These are phyloP conservation scores for Plusia festucae DNA, from an alignment of 2,888 invertebrate genomes.

Conservation along the genomic window DNA sequence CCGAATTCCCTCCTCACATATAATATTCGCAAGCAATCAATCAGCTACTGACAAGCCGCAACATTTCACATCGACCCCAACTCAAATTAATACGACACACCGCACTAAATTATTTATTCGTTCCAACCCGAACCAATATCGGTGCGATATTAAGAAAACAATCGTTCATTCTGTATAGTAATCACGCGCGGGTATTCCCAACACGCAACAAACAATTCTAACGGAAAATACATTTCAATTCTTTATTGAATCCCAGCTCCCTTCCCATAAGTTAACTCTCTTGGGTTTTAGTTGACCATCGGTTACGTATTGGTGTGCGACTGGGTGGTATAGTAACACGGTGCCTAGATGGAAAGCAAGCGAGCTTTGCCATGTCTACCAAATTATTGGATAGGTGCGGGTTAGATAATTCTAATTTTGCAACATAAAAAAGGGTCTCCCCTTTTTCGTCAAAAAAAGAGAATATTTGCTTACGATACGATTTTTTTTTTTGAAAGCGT, in stretches of 20 bases:
- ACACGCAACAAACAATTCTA: conserved; percentile 73
- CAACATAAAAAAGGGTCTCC: conserved; percentile 23
- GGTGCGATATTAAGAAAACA: conserved; percentile 58
- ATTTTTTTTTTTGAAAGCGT: too few relatives aligned
- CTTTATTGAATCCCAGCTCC: conserved; percentile 74
- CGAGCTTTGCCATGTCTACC: conserved; percentile 21
- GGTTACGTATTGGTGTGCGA: conserved; percentile 44
- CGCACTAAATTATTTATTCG: conserved; percentile 55
- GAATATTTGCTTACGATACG: too few relatives aligned
- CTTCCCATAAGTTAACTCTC: conserved; percentile 69
- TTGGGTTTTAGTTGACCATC: conserved; percentile 59
- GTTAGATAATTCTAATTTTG: conserved; percentile 19
- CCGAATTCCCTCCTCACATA: conserved; percentile 8
- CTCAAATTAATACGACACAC: conserved; percentile 55
- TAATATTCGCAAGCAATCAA: conserved; percentile 44
- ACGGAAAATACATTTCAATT: conserved; percentile 79
- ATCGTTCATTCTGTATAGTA: conserved; percentile 65
- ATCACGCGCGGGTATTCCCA: conserved; percentile 71
- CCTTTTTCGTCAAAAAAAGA: too few relatives aligned
- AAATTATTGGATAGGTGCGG: conserved; percentile 49
- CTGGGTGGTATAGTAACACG: conserved; percentile 26
- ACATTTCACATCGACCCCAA: conserved; percentile 8
- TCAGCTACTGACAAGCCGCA: conserved; percentile 22
- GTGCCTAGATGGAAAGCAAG: conserved; percentile 36
- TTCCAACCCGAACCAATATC: conserved; percentile 46